Evolutionary conservation across 2,113 vertebrate species (phyloP).

Genomic region (Acrocephalus arundinaceus): DNA sequence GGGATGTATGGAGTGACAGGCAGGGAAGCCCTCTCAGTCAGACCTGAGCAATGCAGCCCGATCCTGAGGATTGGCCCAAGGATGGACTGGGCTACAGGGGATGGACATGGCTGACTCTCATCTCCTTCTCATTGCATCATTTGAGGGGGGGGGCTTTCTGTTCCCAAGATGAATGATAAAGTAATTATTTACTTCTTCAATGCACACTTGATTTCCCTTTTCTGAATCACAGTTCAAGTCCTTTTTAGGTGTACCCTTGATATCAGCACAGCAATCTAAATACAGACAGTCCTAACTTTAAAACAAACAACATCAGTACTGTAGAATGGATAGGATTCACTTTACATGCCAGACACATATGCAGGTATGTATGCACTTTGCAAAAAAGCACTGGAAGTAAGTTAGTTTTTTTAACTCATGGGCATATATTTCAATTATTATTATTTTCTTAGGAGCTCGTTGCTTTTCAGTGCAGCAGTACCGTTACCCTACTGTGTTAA

Average conservation of each 20-base stretch:
- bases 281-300: constrained; percentile 31
- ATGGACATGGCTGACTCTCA: neutral
- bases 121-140: neutral
- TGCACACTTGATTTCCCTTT: constrained; percentile 42
- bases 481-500: neutral
- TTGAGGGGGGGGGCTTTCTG: neutral
- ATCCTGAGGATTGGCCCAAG: neutral
- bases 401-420: neutral
- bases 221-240: constrained; percentile 48
- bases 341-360: neutral
- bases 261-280: constrained; percentile 21
- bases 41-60: rapidly evolving
- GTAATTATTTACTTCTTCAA: neutral
- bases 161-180: neutral
- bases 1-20: neutral
- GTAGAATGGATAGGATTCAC: neutral
- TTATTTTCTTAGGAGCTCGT: neutral
- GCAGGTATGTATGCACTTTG: constrained; percentile 12
- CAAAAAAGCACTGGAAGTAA: constrained; percentile 38
- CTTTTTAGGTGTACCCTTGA: constrained; percentile 29
- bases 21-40: neutral
- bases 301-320: constrained; percentile 46
- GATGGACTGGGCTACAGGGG: neutral
- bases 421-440: neutral
- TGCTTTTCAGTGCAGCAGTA: constrained; percentile 20